Evolutionary conservation across 2,797 vertebrate species (phyloP).

Genomic region (Lepidocolaptes lacrymiger): DNA sequence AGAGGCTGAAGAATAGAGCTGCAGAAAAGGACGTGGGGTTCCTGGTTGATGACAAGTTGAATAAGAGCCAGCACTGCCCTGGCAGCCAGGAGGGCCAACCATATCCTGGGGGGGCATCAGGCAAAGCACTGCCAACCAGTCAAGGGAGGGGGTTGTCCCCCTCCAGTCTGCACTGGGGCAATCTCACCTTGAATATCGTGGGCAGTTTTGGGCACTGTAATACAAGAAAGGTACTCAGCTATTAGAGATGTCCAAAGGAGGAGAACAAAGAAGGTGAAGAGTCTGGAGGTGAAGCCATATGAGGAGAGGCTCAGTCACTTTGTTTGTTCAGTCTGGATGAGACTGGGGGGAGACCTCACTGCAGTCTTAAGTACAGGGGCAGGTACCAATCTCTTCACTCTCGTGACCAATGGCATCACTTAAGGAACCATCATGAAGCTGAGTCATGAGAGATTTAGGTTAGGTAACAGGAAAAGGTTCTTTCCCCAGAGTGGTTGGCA

Average conservation of each 20-base stretch:
- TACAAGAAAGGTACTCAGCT: not conserved
- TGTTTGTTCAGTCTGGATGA: not conserved
- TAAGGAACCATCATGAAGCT: not conserved
- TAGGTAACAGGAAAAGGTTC: not conserved
- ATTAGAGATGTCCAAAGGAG: not conserved
- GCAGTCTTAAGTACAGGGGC: not conserved
- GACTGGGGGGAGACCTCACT: not conserved
- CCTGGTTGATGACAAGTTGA: accelerated
- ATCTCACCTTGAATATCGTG: accelerated
- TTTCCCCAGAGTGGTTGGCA: not conserved
- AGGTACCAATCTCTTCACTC: accelerated
- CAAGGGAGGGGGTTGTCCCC: accelerated
- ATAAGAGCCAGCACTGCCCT: not conserved
- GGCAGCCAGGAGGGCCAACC: not conserved
- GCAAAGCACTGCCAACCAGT: accelerated
- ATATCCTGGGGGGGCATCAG: accelerated
- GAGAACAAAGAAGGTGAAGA: not conserved
- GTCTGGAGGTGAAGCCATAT: accelerated
- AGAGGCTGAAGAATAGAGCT: no score
- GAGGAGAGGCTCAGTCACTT: not conserved
- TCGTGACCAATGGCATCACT: not conserved
- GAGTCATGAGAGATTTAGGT: not conserved
- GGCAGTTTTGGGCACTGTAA: not conserved
- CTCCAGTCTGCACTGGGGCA: accelerated
- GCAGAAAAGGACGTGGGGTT: not conserved